Evolutionary conservation across 2,888 invertebrate species (phyloP).

Genomic region (Pollenia griseotomentosa): DNA sequence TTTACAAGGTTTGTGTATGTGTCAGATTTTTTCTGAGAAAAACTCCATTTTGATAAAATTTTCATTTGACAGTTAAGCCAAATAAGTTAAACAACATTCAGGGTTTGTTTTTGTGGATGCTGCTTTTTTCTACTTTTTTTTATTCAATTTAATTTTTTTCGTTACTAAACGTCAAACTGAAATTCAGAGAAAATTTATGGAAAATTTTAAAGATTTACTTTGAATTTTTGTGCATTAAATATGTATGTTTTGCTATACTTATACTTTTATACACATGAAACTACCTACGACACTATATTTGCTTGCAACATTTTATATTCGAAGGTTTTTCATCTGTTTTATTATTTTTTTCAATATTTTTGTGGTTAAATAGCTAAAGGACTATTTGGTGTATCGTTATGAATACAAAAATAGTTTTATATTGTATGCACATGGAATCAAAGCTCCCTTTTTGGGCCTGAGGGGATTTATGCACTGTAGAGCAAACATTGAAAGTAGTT

Average conservation of each 20-base stretch:
- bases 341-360: slow-evolving; percentile 44
- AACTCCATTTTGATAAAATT: slow-evolving; percentile 73
- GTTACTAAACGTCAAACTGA: slow-evolving; percentile 24
- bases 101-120: slow-evolving; percentile 65
- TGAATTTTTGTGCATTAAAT: slow-evolving; percentile 33
- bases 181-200: slow-evolving; percentile 18
- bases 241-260: slow-evolving; percentile 6
- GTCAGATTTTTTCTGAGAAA: slow-evolving; percentile 31
- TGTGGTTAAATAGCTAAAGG: slow-evolving; percentile 64
- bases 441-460: neutral
- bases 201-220: slow-evolving; percentile 43
- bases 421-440: slow-evolving; percentile 19
- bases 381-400: slow-evolving; percentile 64
- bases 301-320: slow-evolving; percentile 29
- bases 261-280: neutral
- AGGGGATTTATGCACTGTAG: neutral
- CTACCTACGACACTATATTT: slow-evolving; percentile 28
- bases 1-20: neutral
- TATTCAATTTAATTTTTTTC: neutral
- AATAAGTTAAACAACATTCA: slow-evolving; percentile 68
- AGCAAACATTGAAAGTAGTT: no score
- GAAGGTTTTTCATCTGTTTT: slow-evolving; percentile 13
- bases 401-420: slow-evolving; percentile 66
- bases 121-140: neutral
- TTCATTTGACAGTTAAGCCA: slow-evolving; percentile 72